Percentiles rank a stretch among this genome's conserved stretches.
phyloP scores from a whole-genome alignment of 2,888 invertebrate species.

The Thera obeliscata region DNA sequence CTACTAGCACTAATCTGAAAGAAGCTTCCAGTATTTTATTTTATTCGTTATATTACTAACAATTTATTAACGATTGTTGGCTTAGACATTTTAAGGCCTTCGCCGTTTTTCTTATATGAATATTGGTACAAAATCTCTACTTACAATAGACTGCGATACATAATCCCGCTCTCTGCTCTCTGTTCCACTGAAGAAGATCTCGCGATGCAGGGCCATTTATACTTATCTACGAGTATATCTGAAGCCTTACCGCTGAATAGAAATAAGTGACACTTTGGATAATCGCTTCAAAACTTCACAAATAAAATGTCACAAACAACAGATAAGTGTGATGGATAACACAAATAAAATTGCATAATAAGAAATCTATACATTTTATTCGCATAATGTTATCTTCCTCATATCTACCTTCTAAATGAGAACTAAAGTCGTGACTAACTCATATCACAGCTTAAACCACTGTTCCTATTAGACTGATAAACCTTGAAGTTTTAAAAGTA shows the following conservation, averaged over 20 bases:
- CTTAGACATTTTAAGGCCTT: no score
- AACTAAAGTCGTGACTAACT: no score
- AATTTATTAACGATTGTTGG: no score
- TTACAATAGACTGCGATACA: conserved; percentile 16
- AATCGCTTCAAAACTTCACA: background rate
- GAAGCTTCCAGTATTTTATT: background rate
- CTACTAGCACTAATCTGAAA: conserved; percentile 19
- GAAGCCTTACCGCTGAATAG: no score
- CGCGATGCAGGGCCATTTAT: conserved; percentile 4
- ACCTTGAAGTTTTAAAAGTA: no score
- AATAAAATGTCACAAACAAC: background rate
- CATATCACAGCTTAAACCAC: no score
- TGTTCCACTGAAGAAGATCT: background rate
- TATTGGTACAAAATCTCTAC: background rate
- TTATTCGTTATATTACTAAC: background rate
- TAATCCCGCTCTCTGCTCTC: background rate
- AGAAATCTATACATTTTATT: no score
- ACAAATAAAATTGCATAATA: no score
- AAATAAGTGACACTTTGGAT: background rate
- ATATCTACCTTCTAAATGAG: no score
- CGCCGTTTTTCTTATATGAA: no score
- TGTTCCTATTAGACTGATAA: no score
- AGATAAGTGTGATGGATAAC: background rate
- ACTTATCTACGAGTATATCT: conserved; percentile 14
- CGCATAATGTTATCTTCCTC: no score